Percentiles rank a stretch among this genome's conserved stretches.
These are phyloP conservation scores for Drosophila trichaetosa DNA, from an alignment of 2,888 invertebrate species.

Conservation along the genomic window DNA sequence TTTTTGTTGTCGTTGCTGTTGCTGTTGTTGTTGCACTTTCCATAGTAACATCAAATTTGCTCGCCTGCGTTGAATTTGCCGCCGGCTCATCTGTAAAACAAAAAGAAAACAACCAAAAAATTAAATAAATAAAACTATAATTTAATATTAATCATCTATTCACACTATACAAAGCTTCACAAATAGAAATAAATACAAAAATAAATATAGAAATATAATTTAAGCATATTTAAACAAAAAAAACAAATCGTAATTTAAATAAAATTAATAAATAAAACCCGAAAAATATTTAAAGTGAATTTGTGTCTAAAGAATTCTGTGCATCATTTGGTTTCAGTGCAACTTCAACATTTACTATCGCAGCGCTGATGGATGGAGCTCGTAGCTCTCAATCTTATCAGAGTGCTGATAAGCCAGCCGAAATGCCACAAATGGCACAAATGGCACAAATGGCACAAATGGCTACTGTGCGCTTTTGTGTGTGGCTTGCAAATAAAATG, in stretches of 20 bases:
- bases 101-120: slow-evolving; percentile 11
- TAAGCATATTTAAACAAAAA: neutral
- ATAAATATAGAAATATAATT: too few species aligned
- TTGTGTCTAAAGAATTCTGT: neutral
- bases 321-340: slow-evolving; percentile 8
- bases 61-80: slow-evolving; percentile 70
- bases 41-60: slow-evolving; percentile 79
- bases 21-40: slow-evolving; percentile 76
- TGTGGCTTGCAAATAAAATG: neutral
- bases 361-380: slow-evolving; percentile 33
- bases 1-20: slow-evolving; percentile 38
- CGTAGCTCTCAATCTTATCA: slow-evolving; percentile 48
- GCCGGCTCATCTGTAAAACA: slow-evolving; percentile 82
- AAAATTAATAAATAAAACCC: too few species aligned
- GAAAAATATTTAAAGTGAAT: neutral
- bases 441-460: slow-evolving; percentile 5
- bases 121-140: neutral
- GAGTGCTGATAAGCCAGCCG: slow-evolving; percentile 33
- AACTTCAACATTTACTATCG: slow-evolving; percentile 16
- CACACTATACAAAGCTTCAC: neutral
- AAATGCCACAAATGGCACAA: slow-evolving; percentile 1
- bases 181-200: neutral
- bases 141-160: neutral
- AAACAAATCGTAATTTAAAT: neutral
- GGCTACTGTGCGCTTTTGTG: slow-evolving; percentile 7